Conservation (phyloP, 64 coral and sea anemone species). For the Catalaphyllia jardinei region DNA sequence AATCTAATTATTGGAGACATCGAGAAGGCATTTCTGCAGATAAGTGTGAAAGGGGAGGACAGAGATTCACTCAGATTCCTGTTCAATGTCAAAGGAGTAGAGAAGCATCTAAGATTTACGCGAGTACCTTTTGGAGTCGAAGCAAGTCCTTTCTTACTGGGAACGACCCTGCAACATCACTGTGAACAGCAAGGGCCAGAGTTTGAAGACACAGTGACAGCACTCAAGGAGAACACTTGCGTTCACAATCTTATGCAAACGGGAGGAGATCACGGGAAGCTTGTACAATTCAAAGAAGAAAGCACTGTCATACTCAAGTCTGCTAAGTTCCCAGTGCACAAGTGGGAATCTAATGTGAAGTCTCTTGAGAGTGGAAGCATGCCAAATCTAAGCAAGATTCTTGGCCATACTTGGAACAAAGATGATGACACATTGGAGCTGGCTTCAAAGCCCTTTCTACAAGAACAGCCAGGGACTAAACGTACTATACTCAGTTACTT, state of each 20-base stretch:
- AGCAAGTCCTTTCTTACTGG: no score
- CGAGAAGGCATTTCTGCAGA: background rate
- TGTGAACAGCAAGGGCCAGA: background rate
- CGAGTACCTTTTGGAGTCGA: no score
- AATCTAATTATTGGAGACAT: background rate
- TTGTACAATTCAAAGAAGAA: background rate
- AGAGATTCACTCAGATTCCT: conserved; percentile 6
- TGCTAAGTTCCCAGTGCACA: conserved; percentile 9
- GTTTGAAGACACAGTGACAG: background rate
- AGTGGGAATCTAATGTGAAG: background rate
- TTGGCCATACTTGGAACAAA: no score
- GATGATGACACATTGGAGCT: no score
- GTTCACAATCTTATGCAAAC: conserved; percentile 1
- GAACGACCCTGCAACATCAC: no score
- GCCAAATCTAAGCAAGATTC: no score
- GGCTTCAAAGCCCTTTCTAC: no score
- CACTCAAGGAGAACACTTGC: conserved; percentile 8
- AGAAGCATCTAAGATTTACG: background rate
- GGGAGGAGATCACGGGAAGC: background rate
- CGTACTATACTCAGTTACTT: no score
- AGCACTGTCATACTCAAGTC: background rate
- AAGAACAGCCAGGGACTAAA: no score
- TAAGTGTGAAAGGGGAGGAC: background rate
- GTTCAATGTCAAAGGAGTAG: background rate
- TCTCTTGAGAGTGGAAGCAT: background rate